phyloP scores from a whole-genome alignment of 2,113 vertebrate genomes.

The Tychaedon coryphoeus region DNA sequence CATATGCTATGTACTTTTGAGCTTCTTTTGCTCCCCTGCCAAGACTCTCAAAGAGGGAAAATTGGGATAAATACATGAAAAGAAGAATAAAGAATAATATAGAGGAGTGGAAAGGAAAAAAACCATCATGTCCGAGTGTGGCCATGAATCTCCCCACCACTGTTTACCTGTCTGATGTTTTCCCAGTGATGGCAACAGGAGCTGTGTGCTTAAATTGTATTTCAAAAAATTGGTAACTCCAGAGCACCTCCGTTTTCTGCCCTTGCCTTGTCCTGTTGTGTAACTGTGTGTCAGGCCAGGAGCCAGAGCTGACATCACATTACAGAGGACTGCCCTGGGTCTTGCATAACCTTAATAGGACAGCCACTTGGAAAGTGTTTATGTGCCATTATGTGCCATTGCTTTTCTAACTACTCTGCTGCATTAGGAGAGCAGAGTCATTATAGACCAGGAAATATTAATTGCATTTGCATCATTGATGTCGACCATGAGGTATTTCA shows the following conservation, averaged over 20 bases:
- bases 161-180: not conserved
- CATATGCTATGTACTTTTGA: not conserved
- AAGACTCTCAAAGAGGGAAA: not conserved
- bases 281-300: not conserved
- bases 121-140: not conserved
- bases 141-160: not conserved
- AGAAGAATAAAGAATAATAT: not conserved
- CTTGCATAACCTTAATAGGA: conserved; percentile 48
- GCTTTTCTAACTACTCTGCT: not conserved
- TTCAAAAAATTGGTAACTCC: not conserved
- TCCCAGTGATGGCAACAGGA: not conserved
- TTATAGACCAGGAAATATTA: not conserved
- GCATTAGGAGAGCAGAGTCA: not conserved
- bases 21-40: not conserved
- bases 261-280: not conserved
- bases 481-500: not conserved
- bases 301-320: conserved; percentile 7
- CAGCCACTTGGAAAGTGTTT: conserved; percentile 1
- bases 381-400: not conserved
- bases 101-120: not conserved
- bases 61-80: not conserved
- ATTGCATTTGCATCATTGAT: not conserved
- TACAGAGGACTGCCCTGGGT: not conserved
- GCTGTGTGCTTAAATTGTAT: not conserved
- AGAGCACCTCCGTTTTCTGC: not conserved